These are phyloP conservation scores for Xylota sylvarum DNA, from an alignment of 2,888 invertebrate species.

Conservation along the genomic window DNA sequence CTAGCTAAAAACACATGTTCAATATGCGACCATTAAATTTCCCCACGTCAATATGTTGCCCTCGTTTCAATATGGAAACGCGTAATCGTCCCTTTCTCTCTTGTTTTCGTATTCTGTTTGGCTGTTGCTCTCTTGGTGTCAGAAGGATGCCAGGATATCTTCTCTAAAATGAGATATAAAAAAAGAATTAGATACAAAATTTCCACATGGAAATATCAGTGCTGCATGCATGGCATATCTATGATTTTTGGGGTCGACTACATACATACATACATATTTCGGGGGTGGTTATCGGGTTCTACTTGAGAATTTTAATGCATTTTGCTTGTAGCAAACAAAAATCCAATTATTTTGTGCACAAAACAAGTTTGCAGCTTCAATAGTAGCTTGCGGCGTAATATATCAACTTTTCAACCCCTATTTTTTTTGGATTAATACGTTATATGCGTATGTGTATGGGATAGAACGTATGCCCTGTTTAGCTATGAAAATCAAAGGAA, in stretches of 20 bases:
- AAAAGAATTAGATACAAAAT: conserved; percentile 50
- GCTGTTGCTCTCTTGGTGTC: conserved; percentile 14
- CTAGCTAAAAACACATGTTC: conserved; percentile 54
- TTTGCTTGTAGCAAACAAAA: conserved; percentile 32
- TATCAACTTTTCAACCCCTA: conserved; percentile 30
- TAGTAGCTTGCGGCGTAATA: conserved; percentile 17
- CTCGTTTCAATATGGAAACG: conserved; percentile 39
- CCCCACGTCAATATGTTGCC: conserved; percentile 43
- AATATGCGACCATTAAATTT: conserved; percentile 57
- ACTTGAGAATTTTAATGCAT: neutral
- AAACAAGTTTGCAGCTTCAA: conserved; percentile 11
- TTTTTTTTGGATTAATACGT: conserved; percentile 21
- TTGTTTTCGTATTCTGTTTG: conserved; percentile 25
- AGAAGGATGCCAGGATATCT: conserved; percentile 1
- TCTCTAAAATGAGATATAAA: conserved; percentile 33
- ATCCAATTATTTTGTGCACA: conserved; percentile 52
- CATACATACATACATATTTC: neutral
- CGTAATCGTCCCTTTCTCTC: conserved; percentile 23
- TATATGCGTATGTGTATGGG: neutral
- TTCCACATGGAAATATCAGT: conserved; percentile 19
- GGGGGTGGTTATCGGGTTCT: neutral
- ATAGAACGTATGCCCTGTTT: conserved; percentile 22
- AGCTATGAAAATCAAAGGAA: conserved; percentile 34
- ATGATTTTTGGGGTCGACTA: conserved; percentile 1
- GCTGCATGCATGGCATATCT: conserved; percentile 8